Percentiles rank a stretch among this genome's conserved stretches.
phyloP scores from a whole-genome alignment of 1,140 invertebrate species.

The Scaptodrosophila lebanonensis region DNA sequence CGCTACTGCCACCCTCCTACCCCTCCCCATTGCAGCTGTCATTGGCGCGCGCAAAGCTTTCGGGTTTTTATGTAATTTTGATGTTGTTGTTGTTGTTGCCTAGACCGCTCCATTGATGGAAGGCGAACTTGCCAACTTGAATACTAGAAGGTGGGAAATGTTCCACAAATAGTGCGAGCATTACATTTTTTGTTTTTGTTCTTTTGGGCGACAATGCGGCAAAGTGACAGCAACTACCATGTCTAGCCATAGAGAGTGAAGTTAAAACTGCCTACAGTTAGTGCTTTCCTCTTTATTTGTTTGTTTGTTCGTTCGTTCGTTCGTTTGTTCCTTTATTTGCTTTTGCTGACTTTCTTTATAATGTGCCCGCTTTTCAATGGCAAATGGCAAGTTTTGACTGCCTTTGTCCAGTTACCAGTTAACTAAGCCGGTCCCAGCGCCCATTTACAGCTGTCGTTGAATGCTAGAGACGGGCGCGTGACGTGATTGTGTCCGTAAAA shows the following conservation, averaged over 20 bases:
- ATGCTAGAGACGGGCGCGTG: too few relatives aligned
- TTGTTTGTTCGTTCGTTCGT: too few relatives aligned
- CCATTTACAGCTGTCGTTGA: too few relatives aligned
- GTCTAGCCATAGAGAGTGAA: too few relatives aligned
- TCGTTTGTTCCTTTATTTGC: too few relatives aligned
- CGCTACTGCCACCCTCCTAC: not conserved
- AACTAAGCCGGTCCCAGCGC: constrained; percentile 20
- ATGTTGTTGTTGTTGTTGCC: constrained; percentile 11
- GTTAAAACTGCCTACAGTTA: constrained; percentile 39
- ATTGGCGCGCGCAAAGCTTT: too few relatives aligned
- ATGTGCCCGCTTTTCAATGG: constrained; percentile 55
- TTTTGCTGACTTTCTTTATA: constrained; percentile 38
- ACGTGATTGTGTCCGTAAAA: too few relatives aligned
- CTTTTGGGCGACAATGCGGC: too few relatives aligned
- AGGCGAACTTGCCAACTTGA: constrained; percentile 25
- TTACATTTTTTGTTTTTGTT: too few relatives aligned
- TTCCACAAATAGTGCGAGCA: constrained; percentile 18
- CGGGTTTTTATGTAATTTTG: constrained; percentile 13
- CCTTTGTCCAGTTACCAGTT: constrained; percentile 36
- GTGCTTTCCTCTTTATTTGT: constrained; percentile 42
- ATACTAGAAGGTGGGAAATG: constrained; percentile 62
- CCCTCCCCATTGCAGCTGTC: too few relatives aligned
- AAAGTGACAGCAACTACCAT: constrained; percentile 26
- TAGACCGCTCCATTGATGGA: constrained; percentile 19
- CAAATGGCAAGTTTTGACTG: constrained; percentile 11